Evolutionary conservation across 1,140 invertebrate genomes (phyloP).

Genomic region (Drosophila oshimai): DNA sequence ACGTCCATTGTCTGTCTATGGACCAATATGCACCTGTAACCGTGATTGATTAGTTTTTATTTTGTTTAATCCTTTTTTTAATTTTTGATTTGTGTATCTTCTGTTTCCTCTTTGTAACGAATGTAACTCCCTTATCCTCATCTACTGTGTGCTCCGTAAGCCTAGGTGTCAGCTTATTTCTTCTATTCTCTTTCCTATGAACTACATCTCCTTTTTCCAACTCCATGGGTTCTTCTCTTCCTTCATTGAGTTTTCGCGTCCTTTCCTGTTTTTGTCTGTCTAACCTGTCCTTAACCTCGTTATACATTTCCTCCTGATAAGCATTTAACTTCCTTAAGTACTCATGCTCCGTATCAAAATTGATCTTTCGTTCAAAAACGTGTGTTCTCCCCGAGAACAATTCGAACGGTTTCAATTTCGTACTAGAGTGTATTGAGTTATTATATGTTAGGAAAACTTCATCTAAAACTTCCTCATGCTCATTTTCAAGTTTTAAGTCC

Average conservation of each 20-base stretch:
- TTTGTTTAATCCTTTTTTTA: neutral
- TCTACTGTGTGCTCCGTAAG: neutral
- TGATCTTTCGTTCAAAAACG: neutral
- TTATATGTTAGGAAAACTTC: slow-evolving; percentile 33
- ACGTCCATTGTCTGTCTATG: neutral
- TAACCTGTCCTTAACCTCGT: neutral
- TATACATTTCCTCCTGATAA: neutral
- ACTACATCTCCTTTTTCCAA: neutral
- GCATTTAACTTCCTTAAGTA: neutral
- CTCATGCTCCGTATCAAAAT: neutral
- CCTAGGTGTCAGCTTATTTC: neutral
- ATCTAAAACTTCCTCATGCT: slow-evolving; percentile 19
- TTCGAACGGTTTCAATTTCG: slow-evolving; percentile 24
- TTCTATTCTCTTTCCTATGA: slow-evolving; percentile 5
- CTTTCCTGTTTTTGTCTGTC: neutral
- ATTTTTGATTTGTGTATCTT: neutral
- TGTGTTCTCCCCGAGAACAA: slow-evolving; percentile 13
- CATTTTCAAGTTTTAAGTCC: slow-evolving; percentile 3
- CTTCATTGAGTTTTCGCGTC: neutral
- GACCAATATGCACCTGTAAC: neutral
- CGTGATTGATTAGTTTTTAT: neutral
- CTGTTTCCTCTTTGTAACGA: neutral
- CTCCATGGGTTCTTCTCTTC: neutral
- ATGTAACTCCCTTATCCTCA: neutral
- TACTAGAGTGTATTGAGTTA: slow-evolving; percentile 21